Evolutionary conservation across 2,888 invertebrate species (phyloP), one percentile per base, ranked within the genome.

Genomic region (Mythimna pallens): DNA sequence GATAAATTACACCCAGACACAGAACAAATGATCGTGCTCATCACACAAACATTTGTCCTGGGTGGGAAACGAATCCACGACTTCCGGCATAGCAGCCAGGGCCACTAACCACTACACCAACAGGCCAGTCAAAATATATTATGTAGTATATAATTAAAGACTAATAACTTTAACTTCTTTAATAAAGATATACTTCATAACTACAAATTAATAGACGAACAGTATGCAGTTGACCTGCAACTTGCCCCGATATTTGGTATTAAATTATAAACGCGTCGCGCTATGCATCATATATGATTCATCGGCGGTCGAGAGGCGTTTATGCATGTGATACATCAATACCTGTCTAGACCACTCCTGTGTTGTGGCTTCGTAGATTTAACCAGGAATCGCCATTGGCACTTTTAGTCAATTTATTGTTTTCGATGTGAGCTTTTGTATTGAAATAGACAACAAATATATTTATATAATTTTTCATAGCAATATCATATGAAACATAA

Each of bases 261-360:
- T 61, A 47, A 79, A 71, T 79, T 71, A 79, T 57, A 47, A 71
- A 50, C 55, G 54, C 43, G 36, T 64, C 34, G 43, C 14, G 71
- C 78, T 64, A 80, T 79, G 65, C 40, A 79, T 80, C 80, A 83
- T 40, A 58, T 50, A 69, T 83, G 83, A 80, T 83, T 79, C 80
- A 80, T 80, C 52, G 80, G 50, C 14, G 65, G 54, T 59, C 73
- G 58, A 59, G 50, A 59, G 73, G 47, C 73, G 43, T 52, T 68
- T 79, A 82, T 79, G 57, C 61, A 78, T 78, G 79, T 55, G 47
- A 82, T 82, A 69, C 52, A 80, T 80, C 83, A 82, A 82, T 80
- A 83, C 63, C 80, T 79, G 83, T 83, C 83, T 69, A 59, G 65
- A 64, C 55, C 73, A 50, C 43, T 6, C n/a, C 63, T 63, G 50